Conservation (phyloP, 2,797 vertebrate genomes). For the Anabas testudineus region DNA sequence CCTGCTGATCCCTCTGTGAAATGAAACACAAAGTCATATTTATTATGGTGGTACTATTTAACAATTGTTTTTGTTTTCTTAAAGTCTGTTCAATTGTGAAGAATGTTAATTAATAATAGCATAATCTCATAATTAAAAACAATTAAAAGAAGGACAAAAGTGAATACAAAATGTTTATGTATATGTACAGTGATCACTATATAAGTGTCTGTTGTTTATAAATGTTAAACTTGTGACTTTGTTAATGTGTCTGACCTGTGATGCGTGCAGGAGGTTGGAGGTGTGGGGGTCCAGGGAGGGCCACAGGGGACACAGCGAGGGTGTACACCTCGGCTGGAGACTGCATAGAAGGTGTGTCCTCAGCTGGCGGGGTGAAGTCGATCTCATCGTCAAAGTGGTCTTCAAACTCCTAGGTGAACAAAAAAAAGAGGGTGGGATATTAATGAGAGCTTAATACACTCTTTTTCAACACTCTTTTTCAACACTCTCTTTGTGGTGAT, state of each 20-base stretch:
- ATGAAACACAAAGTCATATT: constrained; percentile 28
- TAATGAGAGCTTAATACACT: too few species aligned
- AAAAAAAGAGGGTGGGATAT: not conserved
- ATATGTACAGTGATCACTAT: too few species aligned
- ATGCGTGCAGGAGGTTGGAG: constrained; percentile 86
- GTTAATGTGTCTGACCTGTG: constrained; percentile 68
- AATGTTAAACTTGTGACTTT: not conserved
- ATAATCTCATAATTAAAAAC: not conserved
- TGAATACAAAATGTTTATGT: not conserved
- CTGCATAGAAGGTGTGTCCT: constrained; percentile 96
- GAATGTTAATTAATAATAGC: too few species aligned
- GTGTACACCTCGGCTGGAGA: constrained; percentile 97
- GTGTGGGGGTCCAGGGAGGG: constrained; percentile 91
- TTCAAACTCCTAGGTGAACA: constrained; percentile 91
- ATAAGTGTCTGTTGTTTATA: too few species aligned
- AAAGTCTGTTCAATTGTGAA: too few species aligned
- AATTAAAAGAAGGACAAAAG: not conserved
- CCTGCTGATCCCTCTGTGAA: constrained; percentile 88
- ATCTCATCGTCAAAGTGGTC: constrained; percentile 98
- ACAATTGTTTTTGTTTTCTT: too few species aligned
- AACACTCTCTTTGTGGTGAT: too few species aligned
- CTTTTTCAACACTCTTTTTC: too few species aligned
- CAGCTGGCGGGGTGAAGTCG: constrained; percentile 97
- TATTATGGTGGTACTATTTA: not conserved
- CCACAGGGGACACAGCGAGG: constrained; percentile 91